These are phyloP conservation scores for Gymnopithys bicolor DNA, from an alignment of 2,797 vertebrate species.

Conservation along the genomic window DNA sequence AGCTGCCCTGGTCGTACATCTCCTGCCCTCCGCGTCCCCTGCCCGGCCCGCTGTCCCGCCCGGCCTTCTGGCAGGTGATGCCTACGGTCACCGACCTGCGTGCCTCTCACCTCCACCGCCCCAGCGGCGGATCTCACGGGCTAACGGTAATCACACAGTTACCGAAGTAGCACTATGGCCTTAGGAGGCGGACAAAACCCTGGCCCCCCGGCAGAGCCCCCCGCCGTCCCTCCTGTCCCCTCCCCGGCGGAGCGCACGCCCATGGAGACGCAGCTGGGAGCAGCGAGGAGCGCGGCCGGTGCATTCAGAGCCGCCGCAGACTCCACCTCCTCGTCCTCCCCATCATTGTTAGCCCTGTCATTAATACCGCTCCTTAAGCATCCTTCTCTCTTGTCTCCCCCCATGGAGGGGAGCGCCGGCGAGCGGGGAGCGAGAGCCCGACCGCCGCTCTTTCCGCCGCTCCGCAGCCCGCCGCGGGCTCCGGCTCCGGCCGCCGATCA, in stretches of 20 bases:
- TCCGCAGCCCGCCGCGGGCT: neutral
- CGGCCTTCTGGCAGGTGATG: neutral
- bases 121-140: neutral
- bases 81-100: neutral
- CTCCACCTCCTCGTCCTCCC: slow-evolving; percentile 39
- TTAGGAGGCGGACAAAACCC: neutral
- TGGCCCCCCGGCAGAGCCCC: neutral
- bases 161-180: neutral
- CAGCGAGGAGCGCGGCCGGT: neutral
- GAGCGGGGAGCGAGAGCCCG: neutral
- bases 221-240: neutral
- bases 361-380: slow-evolving; percentile 40
- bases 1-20: neutral
- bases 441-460: neutral
- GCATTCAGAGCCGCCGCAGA: slow-evolving; percentile 34
- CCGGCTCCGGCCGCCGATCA: neutral
- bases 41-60: neutral
- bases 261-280: slow-evolving; percentile 47
- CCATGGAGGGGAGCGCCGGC: neutral
- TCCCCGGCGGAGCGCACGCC: slow-evolving; percentile 16
- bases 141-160: neutral
- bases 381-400: neutral
- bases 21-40: neutral
- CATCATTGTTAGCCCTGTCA: slow-evolving; percentile 41
- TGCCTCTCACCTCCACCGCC: neutral